Evolutionary conservation across 2,888 invertebrate species (phyloP), one percentile per base, ranked within the genome.

Genomic region (Julus scandinavius): DNA sequence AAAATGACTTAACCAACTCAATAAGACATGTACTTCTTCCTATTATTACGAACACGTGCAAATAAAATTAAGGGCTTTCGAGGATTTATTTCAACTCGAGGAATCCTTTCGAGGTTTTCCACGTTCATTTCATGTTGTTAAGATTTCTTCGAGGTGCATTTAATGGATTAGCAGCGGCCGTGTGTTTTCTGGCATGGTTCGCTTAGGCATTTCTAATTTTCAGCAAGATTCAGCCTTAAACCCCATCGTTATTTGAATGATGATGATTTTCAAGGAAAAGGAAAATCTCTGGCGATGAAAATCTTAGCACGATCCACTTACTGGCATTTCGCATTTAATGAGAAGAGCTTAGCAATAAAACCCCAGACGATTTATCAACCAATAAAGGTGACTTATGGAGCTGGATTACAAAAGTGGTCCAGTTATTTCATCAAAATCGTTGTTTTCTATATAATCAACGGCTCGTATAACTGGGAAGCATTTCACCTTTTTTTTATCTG

Each of bases 351-450:
- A 72, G 29, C 72, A 72, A 29, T 72, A 72, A 72, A 72, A 29
- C 72, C 72, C 54, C 72, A 29, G 11, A 29, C 72, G 72, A 72
- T 72, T 72, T 72, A 72, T 72, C 72, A 72, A 29, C 72, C 72
- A 72, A 72, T 72, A 72, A 72, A 72, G 72, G 72, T 72, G 72
- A 72, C 72, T 72, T 72, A 72, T 29, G 72, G 72, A 29, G 72
- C 29, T 72, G 72, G 72, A 72, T 72, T 72, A 72, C 72, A 29
- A 72, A 72, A 72, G 11, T 72, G 72, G 29, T 2, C 29, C 29
- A 72, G 72, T 72, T 72, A 72, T 72, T 72, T 72, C 72, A 72
- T 72, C 72, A 11, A 72, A 29, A 72, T 38, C 11, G 72, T 72
- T 72, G 29, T 72, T 72, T 72, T 20, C 72, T 72, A 9, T 72